Conservation (phyloP, 2,113 vertebrate species). For the Malurus elegans region DNA sequence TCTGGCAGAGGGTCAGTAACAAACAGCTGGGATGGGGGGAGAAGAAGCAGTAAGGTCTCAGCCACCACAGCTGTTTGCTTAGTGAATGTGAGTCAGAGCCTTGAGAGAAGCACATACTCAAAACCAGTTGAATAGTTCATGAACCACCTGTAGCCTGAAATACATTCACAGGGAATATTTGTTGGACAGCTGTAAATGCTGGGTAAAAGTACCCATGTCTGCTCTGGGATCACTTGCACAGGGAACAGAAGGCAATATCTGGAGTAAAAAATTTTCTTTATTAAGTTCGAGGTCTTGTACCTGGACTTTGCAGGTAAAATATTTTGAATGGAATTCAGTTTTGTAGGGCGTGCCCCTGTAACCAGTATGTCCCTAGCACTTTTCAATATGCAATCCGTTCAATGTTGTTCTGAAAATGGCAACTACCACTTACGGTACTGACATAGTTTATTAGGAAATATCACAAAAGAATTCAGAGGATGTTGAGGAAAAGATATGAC, state of each 20-base stretch:
- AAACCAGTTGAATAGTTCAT: slow-evolving; percentile 30
- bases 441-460: not conserved
- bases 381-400: not conserved
- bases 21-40: slow-evolving; percentile 59
- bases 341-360: not conserved
- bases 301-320: not conserved
- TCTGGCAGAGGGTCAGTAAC: slow-evolving; percentile 43
- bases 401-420: not conserved
- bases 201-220: not conserved
- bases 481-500: not conserved
- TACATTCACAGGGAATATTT: not conserved
- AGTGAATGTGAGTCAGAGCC: not conserved
- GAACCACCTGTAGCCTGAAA: slow-evolving; percentile 40
- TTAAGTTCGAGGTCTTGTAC: not conserved
- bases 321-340: not conserved
- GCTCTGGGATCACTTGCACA: not conserved
- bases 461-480: not conserved
- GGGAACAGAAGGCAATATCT: not conserved
- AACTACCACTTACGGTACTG: not conserved
- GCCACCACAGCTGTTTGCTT: slow-evolving; percentile 46
- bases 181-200: slow-evolving; percentile 11
- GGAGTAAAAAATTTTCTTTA: not conserved
- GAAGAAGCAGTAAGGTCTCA: slow-evolving; percentile 31
- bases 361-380: not conserved
- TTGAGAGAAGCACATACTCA: not conserved